phyloP scores from a whole-genome alignment of 2,888 invertebrate species.

The Lacanobia wlatinum region DNA sequence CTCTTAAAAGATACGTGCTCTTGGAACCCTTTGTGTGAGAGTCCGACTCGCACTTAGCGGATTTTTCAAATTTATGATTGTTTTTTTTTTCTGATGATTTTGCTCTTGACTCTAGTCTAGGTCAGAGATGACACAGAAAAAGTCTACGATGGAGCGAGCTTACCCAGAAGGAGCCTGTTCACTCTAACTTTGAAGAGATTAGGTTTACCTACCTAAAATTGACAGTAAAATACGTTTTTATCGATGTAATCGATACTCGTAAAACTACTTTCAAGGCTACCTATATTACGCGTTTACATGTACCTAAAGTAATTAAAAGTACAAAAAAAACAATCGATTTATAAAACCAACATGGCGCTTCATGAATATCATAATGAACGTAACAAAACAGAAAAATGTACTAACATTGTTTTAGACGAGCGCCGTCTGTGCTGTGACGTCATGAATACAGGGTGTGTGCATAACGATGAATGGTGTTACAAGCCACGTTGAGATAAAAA shows the following conservation, averaged over 20 bases:
- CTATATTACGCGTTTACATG: not conserved
- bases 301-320: constrained; percentile 31
- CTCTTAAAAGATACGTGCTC: too few relatives aligned
- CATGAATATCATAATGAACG: constrained; percentile 62
- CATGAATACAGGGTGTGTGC: constrained; percentile 56
- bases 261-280: not conserved
- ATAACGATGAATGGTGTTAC: constrained; percentile 61
- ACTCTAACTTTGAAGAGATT: too few relatives aligned
- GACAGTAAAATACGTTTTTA: not conserved
- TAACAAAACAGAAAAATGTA: constrained; percentile 54
- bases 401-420: constrained; percentile 65
- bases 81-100: too few relatives aligned
- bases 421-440: constrained; percentile 52
- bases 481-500: constrained; percentile 54
- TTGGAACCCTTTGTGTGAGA: too few relatives aligned
- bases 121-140: too few relatives aligned
- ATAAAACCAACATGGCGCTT: constrained; percentile 45
- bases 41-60: too few relatives aligned
- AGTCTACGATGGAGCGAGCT: too few relatives aligned
- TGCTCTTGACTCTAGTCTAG: too few relatives aligned
- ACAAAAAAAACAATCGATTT: constrained; percentile 47
- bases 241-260: not conserved
- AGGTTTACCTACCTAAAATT: too few relatives aligned
- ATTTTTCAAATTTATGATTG: too few relatives aligned
- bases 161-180: too few relatives aligned